Conservation (phyloP, 2,888 invertebrate genomes). For the Heteromyza rotundicornis region DNA sequence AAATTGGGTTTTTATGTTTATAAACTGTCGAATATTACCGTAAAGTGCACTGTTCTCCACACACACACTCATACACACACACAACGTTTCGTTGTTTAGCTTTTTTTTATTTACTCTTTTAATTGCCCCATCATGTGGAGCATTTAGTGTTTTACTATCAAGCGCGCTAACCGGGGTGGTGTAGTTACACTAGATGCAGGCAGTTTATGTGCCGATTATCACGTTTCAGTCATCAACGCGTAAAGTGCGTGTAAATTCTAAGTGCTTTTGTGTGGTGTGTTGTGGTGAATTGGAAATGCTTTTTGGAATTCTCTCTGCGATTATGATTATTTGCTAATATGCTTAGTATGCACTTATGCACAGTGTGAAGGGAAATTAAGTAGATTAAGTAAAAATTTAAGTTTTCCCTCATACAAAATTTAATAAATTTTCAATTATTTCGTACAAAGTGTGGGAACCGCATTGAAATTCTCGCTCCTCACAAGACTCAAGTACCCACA, state of each 20-base stretch:
- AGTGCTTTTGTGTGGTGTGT: background rate
- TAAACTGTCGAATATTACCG: slow-evolving; percentile 28
- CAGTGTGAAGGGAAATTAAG: too few relatives aligned
- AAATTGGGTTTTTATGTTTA: slow-evolving; percentile 56
- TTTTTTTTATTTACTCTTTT: background rate
- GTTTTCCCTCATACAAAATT: too few relatives aligned
- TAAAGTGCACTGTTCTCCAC: background rate
- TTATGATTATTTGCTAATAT: too few relatives aligned
- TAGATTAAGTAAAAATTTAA: too few relatives aligned
- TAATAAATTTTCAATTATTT: too few relatives aligned
- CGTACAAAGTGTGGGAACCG: too few relatives aligned
- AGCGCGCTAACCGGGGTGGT: background rate
- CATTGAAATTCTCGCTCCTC: too few relatives aligned
- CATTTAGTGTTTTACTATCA: background rate
- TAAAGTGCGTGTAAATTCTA: background rate
- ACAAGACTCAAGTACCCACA: too few relatives aligned
- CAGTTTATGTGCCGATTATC: slow-evolving; percentile 49
- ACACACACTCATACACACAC: background rate
- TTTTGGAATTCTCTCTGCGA: too few relatives aligned
- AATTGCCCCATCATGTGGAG: slow-evolving; percentile 1
- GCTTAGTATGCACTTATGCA: too few relatives aligned
- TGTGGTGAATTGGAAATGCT: too few relatives aligned
- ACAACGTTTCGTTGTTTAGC: background rate
- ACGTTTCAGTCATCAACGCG: slow-evolving; percentile 37
- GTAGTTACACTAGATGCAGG: background rate